Evolutionary conservation across 2,113 vertebrate genomes (phyloP).

Genomic region (Malurus melanocephalus): DNA sequence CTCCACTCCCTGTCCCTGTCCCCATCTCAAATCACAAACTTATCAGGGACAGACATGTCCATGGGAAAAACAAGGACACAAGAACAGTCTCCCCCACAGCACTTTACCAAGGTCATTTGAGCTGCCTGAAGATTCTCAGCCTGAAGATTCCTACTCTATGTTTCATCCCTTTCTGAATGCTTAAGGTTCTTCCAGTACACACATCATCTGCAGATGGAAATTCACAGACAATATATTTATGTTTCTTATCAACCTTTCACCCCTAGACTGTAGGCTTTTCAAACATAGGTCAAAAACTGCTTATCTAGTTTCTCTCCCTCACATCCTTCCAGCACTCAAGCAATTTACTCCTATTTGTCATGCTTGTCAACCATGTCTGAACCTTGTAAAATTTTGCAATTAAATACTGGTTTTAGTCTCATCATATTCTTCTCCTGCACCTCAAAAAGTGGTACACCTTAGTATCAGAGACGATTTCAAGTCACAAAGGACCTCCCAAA

Average conservation of each 20-base stretch:
- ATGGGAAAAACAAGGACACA: background rate
- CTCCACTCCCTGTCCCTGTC: background rate
- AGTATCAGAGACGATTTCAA: background rate
- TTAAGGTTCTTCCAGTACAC: background rate
- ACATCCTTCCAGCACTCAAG: background rate
- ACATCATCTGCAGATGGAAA: background rate
- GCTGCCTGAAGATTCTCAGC: background rate
- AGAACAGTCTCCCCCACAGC: background rate
- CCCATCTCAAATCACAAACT: background rate
- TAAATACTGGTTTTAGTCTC: background rate
- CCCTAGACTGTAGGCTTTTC: background rate
- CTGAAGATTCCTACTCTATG: background rate
- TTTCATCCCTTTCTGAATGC: background rate
- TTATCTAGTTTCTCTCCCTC: background rate
- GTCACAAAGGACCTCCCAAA: background rate
- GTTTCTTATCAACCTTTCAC: background rate
- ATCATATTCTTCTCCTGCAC: background rate
- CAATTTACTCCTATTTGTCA: background rate
- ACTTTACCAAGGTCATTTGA: background rate
- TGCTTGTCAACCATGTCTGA: background rate
- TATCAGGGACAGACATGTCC: background rate
- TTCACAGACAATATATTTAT: background rate
- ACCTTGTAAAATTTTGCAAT: background rate
- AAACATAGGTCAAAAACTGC: background rate
- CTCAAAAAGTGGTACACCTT: background rate